A percentile compares a stretch with the other conserved stretches of the same genome.
Evolutionary conservation across 2,113 vertebrate species (phyloP).

Genomic region (Vidua macroura): DNA sequence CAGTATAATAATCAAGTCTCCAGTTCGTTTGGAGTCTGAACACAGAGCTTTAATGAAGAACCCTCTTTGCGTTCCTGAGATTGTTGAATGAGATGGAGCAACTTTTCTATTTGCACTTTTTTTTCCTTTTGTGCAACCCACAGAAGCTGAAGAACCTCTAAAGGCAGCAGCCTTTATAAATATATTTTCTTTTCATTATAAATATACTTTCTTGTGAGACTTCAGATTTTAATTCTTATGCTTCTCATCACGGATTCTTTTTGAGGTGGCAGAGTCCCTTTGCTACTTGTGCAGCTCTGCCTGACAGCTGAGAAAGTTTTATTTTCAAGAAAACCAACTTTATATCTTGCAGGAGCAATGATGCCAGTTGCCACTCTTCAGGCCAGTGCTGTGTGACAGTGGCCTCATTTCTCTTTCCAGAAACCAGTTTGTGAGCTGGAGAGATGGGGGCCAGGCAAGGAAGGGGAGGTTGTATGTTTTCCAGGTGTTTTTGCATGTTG

Average conservation of each 20-base stretch:
- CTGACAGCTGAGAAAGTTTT: not conserved
- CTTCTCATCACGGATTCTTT: constrained; percentile 39
- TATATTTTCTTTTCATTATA: constrained; percentile 29
- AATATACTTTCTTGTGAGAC: not conserved
- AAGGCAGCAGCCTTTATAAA: constrained; percentile 21
- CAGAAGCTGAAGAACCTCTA: not conserved
- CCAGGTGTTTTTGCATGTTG: not conserved
- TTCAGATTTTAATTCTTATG: constrained; percentile 14
- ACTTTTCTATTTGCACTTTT: not conserved
- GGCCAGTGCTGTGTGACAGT: not conserved
- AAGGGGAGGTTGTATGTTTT: not conserved
- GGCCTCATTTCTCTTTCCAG: not conserved
- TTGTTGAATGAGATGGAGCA: not conserved
- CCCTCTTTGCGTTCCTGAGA: not conserved
- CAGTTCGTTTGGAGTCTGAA: constrained; percentile 10
- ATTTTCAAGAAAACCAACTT: not conserved
- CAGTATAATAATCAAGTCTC: constrained; percentile 14
- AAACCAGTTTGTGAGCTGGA: not conserved
- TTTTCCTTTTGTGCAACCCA: not conserved
- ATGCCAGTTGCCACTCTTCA: not conserved
- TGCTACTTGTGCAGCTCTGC: not conserved
- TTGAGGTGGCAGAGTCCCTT: not conserved
- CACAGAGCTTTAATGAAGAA: constrained; percentile 21
- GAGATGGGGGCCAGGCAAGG: not conserved
- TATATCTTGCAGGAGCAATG: not conserved